Conservation (phyloP, 2,888 invertebrate species). For the Iselma pallidipennis region DNA sequence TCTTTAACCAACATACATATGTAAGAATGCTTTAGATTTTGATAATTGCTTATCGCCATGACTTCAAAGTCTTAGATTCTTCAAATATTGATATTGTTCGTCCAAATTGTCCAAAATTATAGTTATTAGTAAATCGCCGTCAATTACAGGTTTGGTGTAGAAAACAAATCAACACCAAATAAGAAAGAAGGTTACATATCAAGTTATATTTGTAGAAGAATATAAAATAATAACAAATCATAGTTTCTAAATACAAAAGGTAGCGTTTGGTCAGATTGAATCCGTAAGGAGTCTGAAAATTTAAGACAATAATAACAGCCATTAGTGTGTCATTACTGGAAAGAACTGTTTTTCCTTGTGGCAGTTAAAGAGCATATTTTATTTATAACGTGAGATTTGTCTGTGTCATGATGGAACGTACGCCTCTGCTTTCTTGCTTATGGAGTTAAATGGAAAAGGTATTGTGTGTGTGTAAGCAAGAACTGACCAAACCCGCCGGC, state of each 20-base stretch:
- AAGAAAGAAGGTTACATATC: background rate
- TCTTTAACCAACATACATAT: too few relatives aligned
- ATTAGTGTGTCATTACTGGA: slow-evolving; percentile 41
- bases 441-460: slow-evolving; percentile 14
- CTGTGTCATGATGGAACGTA: slow-evolving; percentile 33
- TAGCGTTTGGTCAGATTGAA: background rate
- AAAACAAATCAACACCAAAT: background rate
- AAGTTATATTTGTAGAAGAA: background rate
- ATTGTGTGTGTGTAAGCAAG: slow-evolving; percentile 31
- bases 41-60: too few relatives aligned
- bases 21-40: slow-evolving; percentile 16
- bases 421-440: slow-evolving; percentile 33
- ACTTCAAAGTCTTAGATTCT: slow-evolving; percentile 18
- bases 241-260: background rate
- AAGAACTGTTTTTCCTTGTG: slow-evolving; percentile 30
- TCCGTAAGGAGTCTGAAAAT: background rate
- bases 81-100: slow-evolving; percentile 20
- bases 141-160: background rate
- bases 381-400: slow-evolving; percentile 36
- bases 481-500: slow-evolving; percentile 20
- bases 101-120: slow-evolving; percentile 14
- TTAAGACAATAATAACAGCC: slow-evolving; percentile 35
- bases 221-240: background rate
- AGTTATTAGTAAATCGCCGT: slow-evolving; percentile 1
- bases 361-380: slow-evolving; percentile 34